A percentile compares a stretch with the other conserved stretches of the same genome.
These are phyloP conservation scores for Hermodice carunculata DNA, from an alignment of 2,888 invertebrate species.

Conservation along the genomic window DNA sequence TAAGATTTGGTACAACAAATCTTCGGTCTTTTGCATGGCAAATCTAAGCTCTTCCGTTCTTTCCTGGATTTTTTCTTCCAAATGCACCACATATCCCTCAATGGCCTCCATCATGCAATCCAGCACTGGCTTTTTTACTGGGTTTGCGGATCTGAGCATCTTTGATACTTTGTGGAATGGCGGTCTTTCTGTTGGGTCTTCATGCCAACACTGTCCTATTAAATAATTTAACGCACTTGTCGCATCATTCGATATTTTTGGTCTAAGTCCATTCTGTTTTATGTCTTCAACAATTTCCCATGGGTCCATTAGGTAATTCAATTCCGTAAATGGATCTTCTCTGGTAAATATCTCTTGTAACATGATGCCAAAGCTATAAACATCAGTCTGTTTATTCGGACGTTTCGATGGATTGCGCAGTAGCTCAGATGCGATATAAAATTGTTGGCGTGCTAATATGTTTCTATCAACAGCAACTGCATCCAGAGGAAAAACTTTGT, in stretches of 20 bases:
- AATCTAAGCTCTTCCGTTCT: slow-evolving; percentile 47
- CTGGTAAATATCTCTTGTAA: slow-evolving; percentile 60
- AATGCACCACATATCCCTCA: slow-evolving; percentile 56
- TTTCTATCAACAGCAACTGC: too few species aligned
- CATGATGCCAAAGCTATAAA: slow-evolving; percentile 47
- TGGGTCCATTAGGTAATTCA: too few species aligned
- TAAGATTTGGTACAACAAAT: slow-evolving; percentile 45
- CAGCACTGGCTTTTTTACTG: slow-evolving; percentile 53
- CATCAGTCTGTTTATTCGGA: slow-evolving; percentile 35
- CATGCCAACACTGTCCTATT: slow-evolving; percentile 55
- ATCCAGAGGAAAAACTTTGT: too few species aligned
- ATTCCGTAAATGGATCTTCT: slow-evolving; percentile 56
- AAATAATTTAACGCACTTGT: slow-evolving; percentile 45
- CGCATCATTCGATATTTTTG: slow-evolving; percentile 15
- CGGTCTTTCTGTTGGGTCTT: slow-evolving; percentile 47
- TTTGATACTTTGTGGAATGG: slow-evolving; percentile 50
- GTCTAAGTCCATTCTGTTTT: too few species aligned
- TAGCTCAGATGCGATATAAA: slow-evolving; percentile 45
- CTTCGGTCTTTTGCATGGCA: slow-evolving; percentile 45
- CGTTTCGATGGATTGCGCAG: neutral
- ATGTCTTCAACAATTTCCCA: too few species aligned
- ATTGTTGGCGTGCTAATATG: slow-evolving; percentile 27
- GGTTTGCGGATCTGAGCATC: slow-evolving; percentile 39
- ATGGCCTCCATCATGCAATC: slow-evolving; percentile 66
- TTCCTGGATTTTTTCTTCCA: slow-evolving; percentile 56